Conservation (phyloP, 1,140 invertebrate genomes). For the Pinna nobilis region DNA sequence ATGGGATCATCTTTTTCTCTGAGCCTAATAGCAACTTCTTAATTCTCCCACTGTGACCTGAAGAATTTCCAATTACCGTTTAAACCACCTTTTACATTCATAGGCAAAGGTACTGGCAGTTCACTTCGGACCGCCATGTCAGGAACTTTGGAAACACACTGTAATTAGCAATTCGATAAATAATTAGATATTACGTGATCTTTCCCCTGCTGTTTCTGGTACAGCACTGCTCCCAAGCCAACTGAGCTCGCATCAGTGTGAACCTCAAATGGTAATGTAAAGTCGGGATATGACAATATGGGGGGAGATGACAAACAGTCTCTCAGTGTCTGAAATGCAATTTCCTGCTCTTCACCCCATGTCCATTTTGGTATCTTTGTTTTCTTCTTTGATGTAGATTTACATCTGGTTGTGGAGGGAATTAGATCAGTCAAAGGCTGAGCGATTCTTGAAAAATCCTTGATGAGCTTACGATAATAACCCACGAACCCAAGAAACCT, state of each 20-base stretch:
- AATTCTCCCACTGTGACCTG: slow-evolving; percentile 13
- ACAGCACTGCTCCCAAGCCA: slow-evolving; percentile 69
- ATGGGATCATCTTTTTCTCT: background rate
- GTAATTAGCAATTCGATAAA: too few species aligned
- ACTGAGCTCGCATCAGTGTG: slow-evolving; percentile 73
- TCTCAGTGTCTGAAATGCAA: slow-evolving; percentile 56
- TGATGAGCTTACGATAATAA: slow-evolving; percentile 72
- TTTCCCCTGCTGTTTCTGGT: slow-evolving; percentile 24
- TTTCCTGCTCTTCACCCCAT: slow-evolving; percentile 28
- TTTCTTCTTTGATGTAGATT: slow-evolving; percentile 1
- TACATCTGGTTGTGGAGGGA: background rate
- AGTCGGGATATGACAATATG: slow-evolving; percentile 63
- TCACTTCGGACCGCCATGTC: background rate
- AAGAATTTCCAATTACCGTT: slow-evolving; percentile 18
- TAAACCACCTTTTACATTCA: too few species aligned
- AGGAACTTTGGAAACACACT: background rate
- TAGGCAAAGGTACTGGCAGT: slow-evolving; percentile 5
- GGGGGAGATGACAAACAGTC: slow-evolving; percentile 49
- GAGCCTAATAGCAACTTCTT: slow-evolving; percentile 8
- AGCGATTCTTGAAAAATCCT: slow-evolving; percentile 63
- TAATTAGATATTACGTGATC: slow-evolving; percentile 20
- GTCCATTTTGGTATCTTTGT: slow-evolving; percentile 39
- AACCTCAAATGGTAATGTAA: slow-evolving; percentile 66
- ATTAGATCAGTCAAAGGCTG: slow-evolving; percentile 66
- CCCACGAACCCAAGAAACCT: slow-evolving; percentile 75